phyloP scores from a whole-genome alignment of 2,797 vertebrate species.

The Diceros bicornis region DNA sequence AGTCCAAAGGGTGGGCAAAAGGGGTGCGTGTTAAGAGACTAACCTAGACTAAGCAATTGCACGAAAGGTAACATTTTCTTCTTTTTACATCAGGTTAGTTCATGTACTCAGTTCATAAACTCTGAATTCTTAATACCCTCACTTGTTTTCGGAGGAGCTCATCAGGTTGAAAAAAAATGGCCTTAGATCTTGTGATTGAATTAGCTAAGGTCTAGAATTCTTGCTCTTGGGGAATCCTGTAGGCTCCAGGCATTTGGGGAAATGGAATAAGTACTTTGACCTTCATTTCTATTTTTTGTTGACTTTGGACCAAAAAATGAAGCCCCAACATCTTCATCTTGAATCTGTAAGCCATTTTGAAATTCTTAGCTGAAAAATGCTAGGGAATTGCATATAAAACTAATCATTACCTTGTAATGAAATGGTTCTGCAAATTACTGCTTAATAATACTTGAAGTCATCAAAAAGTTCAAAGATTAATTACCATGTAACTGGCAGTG shows the following conservation, averaged over 20 bases:
- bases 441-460: constrained; percentile 84
- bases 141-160: neutral
- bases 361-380: constrained; percentile 85
- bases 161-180: neutral
- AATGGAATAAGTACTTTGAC: constrained; percentile 50
- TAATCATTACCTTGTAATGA: constrained; percentile 84
- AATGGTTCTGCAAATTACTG: constrained; percentile 84
- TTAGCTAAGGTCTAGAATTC: constrained; percentile 11
- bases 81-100: neutral
- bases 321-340: constrained; percentile 5
- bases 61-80: neutral
- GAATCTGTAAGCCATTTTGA: constrained; percentile 83
- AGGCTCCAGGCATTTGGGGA: neutral
- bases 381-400: constrained; percentile 79
- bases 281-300: constrained; percentile 45
- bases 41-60: neutral
- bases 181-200: neutral
- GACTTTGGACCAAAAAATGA: constrained; percentile 35
- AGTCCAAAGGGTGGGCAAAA: neutral
- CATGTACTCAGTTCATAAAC: neutral
- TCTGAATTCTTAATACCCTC: neutral
- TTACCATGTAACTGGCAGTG: constrained; percentile 82
- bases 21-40: neutral
- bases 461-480: constrained; percentile 85
- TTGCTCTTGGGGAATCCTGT: neutral